Evolutionary conservation across 2,797 vertebrate genomes (phyloP).

Genomic region (Mastacembelus armatus): DNA sequence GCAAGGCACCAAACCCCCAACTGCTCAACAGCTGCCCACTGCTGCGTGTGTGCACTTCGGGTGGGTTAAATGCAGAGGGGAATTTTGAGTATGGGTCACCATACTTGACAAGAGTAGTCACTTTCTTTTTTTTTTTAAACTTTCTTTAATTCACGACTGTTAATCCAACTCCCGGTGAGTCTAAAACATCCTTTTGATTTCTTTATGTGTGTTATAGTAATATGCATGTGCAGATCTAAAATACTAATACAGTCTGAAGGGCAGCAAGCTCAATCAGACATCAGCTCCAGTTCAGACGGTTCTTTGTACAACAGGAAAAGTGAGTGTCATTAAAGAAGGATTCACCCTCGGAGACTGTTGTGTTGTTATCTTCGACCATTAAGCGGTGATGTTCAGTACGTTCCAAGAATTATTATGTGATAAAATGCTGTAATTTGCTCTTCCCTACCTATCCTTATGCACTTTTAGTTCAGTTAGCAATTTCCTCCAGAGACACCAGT

Average conservation of each 20-base stretch:
- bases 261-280: background rate
- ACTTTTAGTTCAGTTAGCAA: conserved; percentile 43
- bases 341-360: conserved; percentile 35
- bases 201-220: background rate
- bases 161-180: background rate
- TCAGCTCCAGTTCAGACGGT: conserved; percentile 2
- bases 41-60: too few relatives aligned
- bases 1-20: too few relatives aligned
- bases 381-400: conserved; percentile 28
- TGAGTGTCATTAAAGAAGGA: conserved; percentile 40
- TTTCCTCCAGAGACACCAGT: conserved; percentile 37
- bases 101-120: too few relatives aligned
- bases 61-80: too few relatives aligned
- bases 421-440: conserved; percentile 57
- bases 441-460: conserved; percentile 36
- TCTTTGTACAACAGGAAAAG: conserved; percentile 22
- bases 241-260: conserved; percentile 3
- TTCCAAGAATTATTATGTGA: conserved; percentile 47
- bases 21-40: too few relatives aligned
- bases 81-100: too few relatives aligned
- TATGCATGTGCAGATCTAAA: background rate
- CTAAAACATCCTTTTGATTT: too few relatives aligned
- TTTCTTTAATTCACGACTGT: background rate
- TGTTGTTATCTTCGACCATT: conserved; percentile 51
- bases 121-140: too few relatives aligned